Percentiles rank a stretch among this genome's conserved stretches.
These are phyloP conservation scores for Menura novaehollandiae DNA, from an alignment of 2,113 vertebrate species.

Conservation along the genomic window DNA sequence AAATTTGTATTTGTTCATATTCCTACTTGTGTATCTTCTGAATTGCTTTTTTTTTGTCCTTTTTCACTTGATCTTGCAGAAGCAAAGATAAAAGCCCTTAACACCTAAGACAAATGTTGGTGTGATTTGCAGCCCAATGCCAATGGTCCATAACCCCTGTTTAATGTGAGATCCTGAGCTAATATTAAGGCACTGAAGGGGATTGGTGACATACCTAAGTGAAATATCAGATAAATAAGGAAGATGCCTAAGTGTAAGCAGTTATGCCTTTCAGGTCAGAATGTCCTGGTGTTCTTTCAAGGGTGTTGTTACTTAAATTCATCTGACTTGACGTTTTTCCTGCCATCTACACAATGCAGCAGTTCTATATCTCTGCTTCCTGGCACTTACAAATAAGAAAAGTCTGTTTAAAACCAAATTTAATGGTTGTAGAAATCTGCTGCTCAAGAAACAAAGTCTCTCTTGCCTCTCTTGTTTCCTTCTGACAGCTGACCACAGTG, in stretches of 20 bases:
- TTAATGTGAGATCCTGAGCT: not conserved
- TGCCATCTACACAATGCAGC: not conserved
- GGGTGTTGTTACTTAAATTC: not conserved
- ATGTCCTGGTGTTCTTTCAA: not conserved
- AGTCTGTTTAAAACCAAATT: not conserved
- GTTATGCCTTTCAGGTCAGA: not conserved
- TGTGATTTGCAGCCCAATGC: not conserved
- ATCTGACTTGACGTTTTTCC: not conserved
- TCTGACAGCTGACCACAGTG: not conserved
- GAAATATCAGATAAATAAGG: not conserved
- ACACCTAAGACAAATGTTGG: not conserved
- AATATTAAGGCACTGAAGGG: not conserved
- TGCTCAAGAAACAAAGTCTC: not conserved
- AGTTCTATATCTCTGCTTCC: not conserved
- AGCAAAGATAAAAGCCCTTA: not conserved
- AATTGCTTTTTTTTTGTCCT: not conserved
- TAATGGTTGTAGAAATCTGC: not conserved
- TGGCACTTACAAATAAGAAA: not conserved
- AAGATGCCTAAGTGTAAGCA: not conserved
- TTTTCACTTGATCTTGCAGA: not conserved
- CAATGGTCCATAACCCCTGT: not conserved
- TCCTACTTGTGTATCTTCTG: not conserved
- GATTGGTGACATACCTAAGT: not conserved
- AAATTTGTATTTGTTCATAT: constrained; percentile 41
- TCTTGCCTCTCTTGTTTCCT: not conserved